These are phyloP conservation scores for Tigriopus californicus DNA, from an alignment of 2,888 invertebrate species.

Conservation along the genomic window DNA sequence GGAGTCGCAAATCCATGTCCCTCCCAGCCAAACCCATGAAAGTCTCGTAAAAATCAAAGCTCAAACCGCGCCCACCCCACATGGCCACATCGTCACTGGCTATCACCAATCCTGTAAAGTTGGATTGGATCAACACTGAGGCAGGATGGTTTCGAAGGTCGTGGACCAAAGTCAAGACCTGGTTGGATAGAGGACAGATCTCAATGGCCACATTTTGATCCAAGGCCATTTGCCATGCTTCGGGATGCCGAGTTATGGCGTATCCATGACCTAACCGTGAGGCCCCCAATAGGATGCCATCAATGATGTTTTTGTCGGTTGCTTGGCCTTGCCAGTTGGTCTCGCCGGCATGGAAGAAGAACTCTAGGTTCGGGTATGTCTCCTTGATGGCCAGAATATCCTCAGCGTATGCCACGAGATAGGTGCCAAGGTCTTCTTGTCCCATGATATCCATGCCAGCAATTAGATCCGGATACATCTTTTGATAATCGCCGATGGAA, in stretches of 20 bases:
- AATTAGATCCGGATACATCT: conserved; percentile 41
- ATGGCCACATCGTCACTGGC: conserved; percentile 60
- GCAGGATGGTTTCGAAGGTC: conserved; percentile 60
- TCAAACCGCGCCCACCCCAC: conserved; percentile 50
- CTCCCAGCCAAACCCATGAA: conserved; percentile 53
- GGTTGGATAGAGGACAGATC: conserved; percentile 56
- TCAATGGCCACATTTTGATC: conserved; percentile 47
- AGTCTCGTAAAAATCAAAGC: conserved; percentile 57
- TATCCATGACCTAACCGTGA: conserved; percentile 60
- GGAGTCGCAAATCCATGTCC: conserved; percentile 43
- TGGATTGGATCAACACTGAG: conserved; percentile 40
- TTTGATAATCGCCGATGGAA: conserved; percentile 24
- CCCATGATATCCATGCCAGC: conserved; percentile 65
- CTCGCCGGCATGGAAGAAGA: conserved; percentile 64
- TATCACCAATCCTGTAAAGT: conserved; percentile 45
- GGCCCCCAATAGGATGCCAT: conserved; percentile 51
- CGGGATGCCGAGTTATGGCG: conserved; percentile 51
- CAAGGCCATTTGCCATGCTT: conserved; percentile 37
- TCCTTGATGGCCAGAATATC: neutral
- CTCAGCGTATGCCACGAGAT: conserved; percentile 23
- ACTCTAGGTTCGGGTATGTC: conserved; percentile 34
- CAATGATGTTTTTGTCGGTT: conserved; percentile 49
- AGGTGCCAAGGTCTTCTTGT: conserved; percentile 49
- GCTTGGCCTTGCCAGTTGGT: conserved; percentile 31
- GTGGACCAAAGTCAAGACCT: conserved; percentile 40